A percentile compares a stretch with the other conserved stretches of the same genome.
Conservation (phyloP, 2,113 vertebrate genomes). For the Galeopterus variegatus region DNA sequence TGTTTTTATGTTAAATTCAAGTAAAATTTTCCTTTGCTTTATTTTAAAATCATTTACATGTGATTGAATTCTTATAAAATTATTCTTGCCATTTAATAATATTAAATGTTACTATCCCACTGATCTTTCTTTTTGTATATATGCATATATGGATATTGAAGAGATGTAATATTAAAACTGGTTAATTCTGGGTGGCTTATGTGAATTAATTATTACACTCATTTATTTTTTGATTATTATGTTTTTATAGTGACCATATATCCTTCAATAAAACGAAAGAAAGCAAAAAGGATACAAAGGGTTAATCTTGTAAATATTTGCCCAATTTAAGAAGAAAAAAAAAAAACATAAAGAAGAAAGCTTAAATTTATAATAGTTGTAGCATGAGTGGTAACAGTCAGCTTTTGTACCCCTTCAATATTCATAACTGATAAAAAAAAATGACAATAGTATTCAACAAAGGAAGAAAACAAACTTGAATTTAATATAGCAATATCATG, state of each 20-base stretch:
- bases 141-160: neutral
- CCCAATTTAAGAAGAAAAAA: slow-evolving; percentile 9
- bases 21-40: neutral
- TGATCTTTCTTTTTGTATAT: neutral
- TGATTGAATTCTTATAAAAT: neutral
- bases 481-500: neutral
- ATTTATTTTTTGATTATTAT: slow-evolving; percentile 6
- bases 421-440: no score
- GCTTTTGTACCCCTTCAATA: no score
- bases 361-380: neutral
- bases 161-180: neutral
- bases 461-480: neutral
- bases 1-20: neutral
- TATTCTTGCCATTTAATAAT: neutral
- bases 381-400: no score
- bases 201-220: neutral
- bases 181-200: neutral
- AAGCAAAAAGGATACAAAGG: neutral
- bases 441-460: neutral
- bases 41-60: neutral
- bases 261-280: neutral
- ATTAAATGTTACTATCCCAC: neutral
- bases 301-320: neutral
- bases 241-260: neutral
- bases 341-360: neutral